phyloP scores from a whole-genome alignment of 2,113 vertebrate genomes.

The Limanda limanda region DNA sequence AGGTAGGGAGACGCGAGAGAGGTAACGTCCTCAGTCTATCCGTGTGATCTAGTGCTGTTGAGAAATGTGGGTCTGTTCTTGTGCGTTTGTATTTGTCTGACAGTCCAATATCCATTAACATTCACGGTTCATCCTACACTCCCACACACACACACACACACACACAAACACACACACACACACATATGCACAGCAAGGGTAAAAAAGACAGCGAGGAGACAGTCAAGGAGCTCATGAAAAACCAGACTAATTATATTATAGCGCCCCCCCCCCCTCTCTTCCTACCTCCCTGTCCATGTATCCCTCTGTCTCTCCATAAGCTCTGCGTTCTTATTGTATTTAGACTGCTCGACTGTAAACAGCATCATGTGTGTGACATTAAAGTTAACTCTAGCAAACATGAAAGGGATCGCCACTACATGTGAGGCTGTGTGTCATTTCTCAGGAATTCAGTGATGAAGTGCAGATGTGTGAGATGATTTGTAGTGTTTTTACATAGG shows the following conservation, averaged over 20 bases:
- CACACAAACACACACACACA: conserved; percentile 10
- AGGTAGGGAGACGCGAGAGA: not conserved
- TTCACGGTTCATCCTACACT: conserved; percentile 55
- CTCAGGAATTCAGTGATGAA: not conserved
- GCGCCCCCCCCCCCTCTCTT: not conserved
- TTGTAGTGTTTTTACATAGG: not conserved
- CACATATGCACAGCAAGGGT: conserved; percentile 50
- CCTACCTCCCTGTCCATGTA: not conserved
- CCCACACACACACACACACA: conserved; percentile 14
- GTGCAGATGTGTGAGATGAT: not conserved
- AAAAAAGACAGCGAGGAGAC: conserved; percentile 53
- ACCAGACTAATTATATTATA: conserved; percentile 40
- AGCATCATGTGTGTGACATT: conserved; percentile 12
- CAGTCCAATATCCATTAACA: conserved; percentile 53
- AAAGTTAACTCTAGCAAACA: not conserved
- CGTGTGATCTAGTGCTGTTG: conserved; percentile 55
- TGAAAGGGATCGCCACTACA: not conserved
- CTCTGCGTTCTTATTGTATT: not conserved
- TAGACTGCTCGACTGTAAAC: not conserved
- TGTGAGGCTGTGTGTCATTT: not conserved
- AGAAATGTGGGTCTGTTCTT: conserved; percentile 15
- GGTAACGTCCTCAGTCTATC: conserved; percentile 24
- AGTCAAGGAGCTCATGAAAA: conserved; percentile 36
- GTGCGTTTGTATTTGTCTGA: conserved; percentile 45
- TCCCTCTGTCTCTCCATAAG: too few species aligned